Evolutionary conservation across 1,140 invertebrate genomes (phyloP).

Genomic region (Ephestia elutella): DNA sequence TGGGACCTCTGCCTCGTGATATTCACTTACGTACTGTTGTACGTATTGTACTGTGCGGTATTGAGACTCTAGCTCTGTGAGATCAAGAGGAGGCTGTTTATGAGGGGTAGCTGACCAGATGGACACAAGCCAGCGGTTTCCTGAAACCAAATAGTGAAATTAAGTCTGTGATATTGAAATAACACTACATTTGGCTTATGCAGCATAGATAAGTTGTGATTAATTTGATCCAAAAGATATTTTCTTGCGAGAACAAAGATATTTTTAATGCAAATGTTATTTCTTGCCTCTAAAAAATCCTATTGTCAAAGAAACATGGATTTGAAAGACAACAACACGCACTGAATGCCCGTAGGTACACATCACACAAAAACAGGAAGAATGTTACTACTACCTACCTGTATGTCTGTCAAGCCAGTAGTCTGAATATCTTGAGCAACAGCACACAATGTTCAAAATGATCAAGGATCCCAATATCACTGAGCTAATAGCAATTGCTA

Average conservation of each 20-base stretch:
- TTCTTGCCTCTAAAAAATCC: too few relatives aligned
- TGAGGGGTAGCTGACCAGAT: conserved; percentile 88
- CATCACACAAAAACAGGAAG: too few relatives aligned
- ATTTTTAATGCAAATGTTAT: too few relatives aligned
- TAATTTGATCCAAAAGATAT: too few relatives aligned
- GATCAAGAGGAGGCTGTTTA: conserved; percentile 87
- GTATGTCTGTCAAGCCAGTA: conserved; percentile 90
- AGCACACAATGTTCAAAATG: conserved; percentile 84
- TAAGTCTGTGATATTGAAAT: too few relatives aligned
- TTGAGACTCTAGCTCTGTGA: conserved; percentile 80
- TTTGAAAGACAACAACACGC: too few relatives aligned
- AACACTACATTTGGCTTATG: conserved; percentile 5
- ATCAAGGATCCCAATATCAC: conserved; percentile 80
- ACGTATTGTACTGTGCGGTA: conserved; percentile 39
- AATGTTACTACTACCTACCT: too few relatives aligned
- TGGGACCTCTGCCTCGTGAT: conserved; percentile 42
- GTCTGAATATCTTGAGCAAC: conserved; percentile 83
- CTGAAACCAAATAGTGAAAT: conserved; percentile 56
- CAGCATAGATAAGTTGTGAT: too few relatives aligned
- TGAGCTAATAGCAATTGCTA: conserved; percentile 84
- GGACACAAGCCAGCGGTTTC: conserved; percentile 87
- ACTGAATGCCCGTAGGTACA: too few relatives aligned
- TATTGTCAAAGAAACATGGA: too few relatives aligned
- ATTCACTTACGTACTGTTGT: conserved; percentile 45
- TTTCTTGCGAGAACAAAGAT: too few relatives aligned